A percentile compares a stretch with the other conserved stretches of the same genome.
phyloP scores from a whole-genome alignment of 2,797 vertebrate species.

The Oophaga sylvatica region DNA sequence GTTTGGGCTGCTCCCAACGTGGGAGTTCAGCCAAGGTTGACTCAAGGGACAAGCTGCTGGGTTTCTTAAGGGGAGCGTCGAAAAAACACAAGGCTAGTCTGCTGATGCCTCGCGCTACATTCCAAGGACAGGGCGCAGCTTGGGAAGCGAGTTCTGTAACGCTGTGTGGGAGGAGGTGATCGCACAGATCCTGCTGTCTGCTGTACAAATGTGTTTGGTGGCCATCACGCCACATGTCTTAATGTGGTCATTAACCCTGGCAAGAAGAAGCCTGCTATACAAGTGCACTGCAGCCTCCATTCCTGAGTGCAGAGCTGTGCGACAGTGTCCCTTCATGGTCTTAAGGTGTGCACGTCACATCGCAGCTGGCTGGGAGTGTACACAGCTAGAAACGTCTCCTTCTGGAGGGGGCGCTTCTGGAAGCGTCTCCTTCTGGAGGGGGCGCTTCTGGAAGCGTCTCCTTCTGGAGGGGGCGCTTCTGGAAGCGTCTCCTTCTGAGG shows the following conservation, averaged over 20 bases:
- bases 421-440: too few relatives aligned
- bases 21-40: conserved; percentile 18
- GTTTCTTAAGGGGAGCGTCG: neutral
- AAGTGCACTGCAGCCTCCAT: neutral
- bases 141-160: neutral
- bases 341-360: neutral
- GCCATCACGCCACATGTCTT: neutral
- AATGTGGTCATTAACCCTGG: neutral
- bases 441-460: accelerated
- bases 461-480: accelerated
- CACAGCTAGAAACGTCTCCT: too few relatives aligned
- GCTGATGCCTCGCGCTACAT: conserved; percentile 8
- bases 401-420: too few relatives aligned
- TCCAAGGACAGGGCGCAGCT: conserved; percentile 16
- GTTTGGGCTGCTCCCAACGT: neutral
- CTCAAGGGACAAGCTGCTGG: neutral
- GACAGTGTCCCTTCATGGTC: neutral
- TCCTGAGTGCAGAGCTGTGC: neutral
- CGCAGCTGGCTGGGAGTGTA: too few relatives aligned
- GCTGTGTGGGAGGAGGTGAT: conserved; percentile 11
- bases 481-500: too few relatives aligned
- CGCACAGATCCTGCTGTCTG: neutral
- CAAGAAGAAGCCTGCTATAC: neutral
- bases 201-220: neutral
- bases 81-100: neutral